Evolutionary conservation across 1,140 invertebrate genomes (phyloP).

Genomic region (Carcinoscorpius rotundicauda): DNA sequence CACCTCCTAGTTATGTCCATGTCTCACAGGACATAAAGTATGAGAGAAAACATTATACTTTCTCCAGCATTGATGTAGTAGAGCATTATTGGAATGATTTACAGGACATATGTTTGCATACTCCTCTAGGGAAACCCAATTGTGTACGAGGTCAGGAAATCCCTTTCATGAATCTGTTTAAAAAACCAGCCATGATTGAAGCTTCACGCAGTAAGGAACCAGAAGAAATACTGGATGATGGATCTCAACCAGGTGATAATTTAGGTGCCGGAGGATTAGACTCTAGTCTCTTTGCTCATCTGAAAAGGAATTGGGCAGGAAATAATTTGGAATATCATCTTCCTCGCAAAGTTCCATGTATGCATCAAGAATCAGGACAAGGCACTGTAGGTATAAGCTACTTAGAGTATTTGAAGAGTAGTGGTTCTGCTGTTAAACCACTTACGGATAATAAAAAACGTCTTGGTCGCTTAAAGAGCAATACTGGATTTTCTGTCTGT

Average conservation of each 20-base stretch:
- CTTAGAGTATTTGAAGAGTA: neutral
- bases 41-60: constrained; percentile 26
- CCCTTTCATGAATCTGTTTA: constrained; percentile 30
- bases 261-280: constrained; percentile 58
- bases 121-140: constrained; percentile 43
- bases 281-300: constrained; percentile 51
- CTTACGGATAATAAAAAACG: neutral
- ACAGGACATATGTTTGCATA: constrained; percentile 51
- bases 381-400: neutral
- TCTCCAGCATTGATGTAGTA: constrained; percentile 42
- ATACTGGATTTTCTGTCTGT: neutral
- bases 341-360: constrained; percentile 22
- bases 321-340: neutral
- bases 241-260: constrained; percentile 53
- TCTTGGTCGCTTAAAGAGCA: neutral
- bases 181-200: constrained; percentile 42
- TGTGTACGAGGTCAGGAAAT: constrained; percentile 11
- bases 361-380: constrained; percentile 23
- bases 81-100: constrained; percentile 60
- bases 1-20: constrained; percentile 47
- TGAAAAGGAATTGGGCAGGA: constrained; percentile 50
- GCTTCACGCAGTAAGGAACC: constrained; percentile 31
- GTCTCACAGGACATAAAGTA: constrained; percentile 36
- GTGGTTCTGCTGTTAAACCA: neutral
- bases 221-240: constrained; percentile 42